These are phyloP conservation scores for Ambastaia sidthimunki DNA, from an alignment of 2,797 vertebrate genomes.

Conservation along the genomic window DNA sequence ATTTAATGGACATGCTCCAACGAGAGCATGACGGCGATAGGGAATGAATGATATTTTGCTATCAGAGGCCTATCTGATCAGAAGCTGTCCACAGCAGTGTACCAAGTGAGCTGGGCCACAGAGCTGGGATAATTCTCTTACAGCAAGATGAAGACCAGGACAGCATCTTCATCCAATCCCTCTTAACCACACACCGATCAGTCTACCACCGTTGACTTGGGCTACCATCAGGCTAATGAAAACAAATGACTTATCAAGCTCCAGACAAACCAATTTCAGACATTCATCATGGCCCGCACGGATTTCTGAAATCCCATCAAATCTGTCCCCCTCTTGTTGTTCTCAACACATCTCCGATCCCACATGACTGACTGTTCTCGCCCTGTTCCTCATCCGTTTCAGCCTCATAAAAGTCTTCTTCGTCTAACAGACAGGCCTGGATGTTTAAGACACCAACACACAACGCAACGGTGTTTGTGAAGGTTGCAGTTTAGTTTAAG, in stretches of 20 bases:
- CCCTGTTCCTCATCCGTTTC: slow-evolving; percentile 39
- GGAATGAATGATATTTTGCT: slow-evolving; percentile 66
- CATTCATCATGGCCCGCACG: slow-evolving; percentile 83
- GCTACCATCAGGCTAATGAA: slow-evolving; percentile 79
- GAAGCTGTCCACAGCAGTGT: slow-evolving; percentile 54
- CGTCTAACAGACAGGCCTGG: slow-evolving; percentile 70
- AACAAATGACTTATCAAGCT: slow-evolving; percentile 85
- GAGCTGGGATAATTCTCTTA: slow-evolving; percentile 73
- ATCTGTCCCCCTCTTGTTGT: slow-evolving; percentile 70
- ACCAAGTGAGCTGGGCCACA: slow-evolving; percentile 9
- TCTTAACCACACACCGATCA: slow-evolving; percentile 62
- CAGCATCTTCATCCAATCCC: slow-evolving; percentile 52
- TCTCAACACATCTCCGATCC: slow-evolving; percentile 44
- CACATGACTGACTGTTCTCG: slow-evolving; percentile 40
- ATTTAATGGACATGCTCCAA: slow-evolving; percentile 70
- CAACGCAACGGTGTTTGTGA: slow-evolving; percentile 66
- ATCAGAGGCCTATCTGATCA: slow-evolving; percentile 56
- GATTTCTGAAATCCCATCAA: slow-evolving; percentile 83
- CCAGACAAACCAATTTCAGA: slow-evolving; percentile 83
- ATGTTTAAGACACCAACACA: slow-evolving; percentile 69
- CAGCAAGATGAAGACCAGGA: slow-evolving; percentile 61
- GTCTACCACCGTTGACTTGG: slow-evolving; percentile 59
- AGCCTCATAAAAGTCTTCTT: slow-evolving; percentile 67
- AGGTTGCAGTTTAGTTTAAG: slow-evolving; percentile 73
- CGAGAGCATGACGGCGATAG: slow-evolving; percentile 57